Base-by-base conservation (phyloP, 1,140 invertebrate genomes). In the Choristoneura fumiferana region DNA sequence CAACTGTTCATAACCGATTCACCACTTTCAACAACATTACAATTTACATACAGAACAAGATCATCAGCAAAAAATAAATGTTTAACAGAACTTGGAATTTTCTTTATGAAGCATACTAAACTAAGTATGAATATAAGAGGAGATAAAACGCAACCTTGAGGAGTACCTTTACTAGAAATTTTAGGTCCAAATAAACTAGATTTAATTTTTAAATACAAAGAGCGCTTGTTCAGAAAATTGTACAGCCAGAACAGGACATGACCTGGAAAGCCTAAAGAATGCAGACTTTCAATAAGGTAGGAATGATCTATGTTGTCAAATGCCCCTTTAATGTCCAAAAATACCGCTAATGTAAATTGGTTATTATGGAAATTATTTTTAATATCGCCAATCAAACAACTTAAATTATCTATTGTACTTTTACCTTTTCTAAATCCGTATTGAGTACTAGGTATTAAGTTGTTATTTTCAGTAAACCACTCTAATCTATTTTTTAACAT, bases 291-390 rank as follows among this genome's bases (percentile, higher is more conserved):
- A 5, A 57, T 43, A 14, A 57, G 17, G 34, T 43, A 57, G 6
- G 14, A 15, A 35, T 57, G 55, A 43, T 57, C 22, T 43, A 57
- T 57, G 22, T 57, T 57, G 22, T 57, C 55, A 43, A 57, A 43
- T 10, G 55, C 55, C n/a, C 55, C 55, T 43, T 57, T 57, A 34
- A 57, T 43, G 15, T 57, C 55, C 34, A 57, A 15, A 43, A 57
- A 57, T 43, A 57, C 55, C 0, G 55, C 29, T 43, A 57, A 57
- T 14, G 55, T 57, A 12, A 13, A 43, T 43, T 57, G 13, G 10
- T 57, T 57, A 43, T 34, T 57, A 10, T 29, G 2, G 6, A 29
- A 10, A 12, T 37, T 37, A 12, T 37, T 37, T 3, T 1, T 37
- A 12, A 37, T 37, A 37, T 37, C 36, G 9, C 36, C 36, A 10